Evolutionary conservation across 2,888 invertebrate species (phyloP).

Genomic region (Gnatocerus cornutus): DNA sequence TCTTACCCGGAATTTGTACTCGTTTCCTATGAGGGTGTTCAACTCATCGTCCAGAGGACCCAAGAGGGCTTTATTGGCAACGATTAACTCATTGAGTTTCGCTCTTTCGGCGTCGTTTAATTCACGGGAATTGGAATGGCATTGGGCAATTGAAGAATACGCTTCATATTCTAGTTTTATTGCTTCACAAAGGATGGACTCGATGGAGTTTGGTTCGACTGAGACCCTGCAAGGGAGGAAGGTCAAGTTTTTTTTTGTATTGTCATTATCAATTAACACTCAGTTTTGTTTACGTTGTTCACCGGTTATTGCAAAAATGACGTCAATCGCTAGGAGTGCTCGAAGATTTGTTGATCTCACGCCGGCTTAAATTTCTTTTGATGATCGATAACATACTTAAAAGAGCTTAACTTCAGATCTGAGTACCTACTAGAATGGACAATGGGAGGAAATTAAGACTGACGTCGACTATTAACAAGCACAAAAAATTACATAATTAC

Average conservation of each 20-base stretch:
- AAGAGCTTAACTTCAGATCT: too few relatives aligned
- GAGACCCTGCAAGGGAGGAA: conserved; percentile 69
- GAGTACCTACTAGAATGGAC: too few relatives aligned
- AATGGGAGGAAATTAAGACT: too few relatives aligned
- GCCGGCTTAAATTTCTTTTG: too few relatives aligned
- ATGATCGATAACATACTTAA: too few relatives aligned
- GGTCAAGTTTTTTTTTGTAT: background rate
- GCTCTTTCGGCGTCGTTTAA: conserved; percentile 88
- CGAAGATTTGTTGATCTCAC: too few relatives aligned
- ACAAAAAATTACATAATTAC: too few relatives aligned
- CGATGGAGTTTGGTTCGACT: conserved; percentile 82
- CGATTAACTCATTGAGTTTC: conserved; percentile 87
- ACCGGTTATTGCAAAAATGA: too few relatives aligned
- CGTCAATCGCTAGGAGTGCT: too few relatives aligned
- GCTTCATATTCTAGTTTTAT: conserved; percentile 89
- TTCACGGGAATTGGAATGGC: conserved; percentile 77
- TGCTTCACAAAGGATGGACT: conserved; percentile 88
- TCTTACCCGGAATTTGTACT: conserved; percentile 75
- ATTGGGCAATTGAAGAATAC: conserved; percentile 74
- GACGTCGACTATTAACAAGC: too few relatives aligned
- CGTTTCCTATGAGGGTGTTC: conserved; percentile 79
- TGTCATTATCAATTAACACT: background rate
- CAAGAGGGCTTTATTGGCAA: conserved; percentile 89
- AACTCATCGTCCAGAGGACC: conserved; percentile 90
- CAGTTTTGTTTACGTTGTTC: background rate